Evolutionary conservation across 2,113 vertebrate species (phyloP), one percentile per base, ranked within the genome.

Genomic region (Donacobius atricapilla): DNA sequence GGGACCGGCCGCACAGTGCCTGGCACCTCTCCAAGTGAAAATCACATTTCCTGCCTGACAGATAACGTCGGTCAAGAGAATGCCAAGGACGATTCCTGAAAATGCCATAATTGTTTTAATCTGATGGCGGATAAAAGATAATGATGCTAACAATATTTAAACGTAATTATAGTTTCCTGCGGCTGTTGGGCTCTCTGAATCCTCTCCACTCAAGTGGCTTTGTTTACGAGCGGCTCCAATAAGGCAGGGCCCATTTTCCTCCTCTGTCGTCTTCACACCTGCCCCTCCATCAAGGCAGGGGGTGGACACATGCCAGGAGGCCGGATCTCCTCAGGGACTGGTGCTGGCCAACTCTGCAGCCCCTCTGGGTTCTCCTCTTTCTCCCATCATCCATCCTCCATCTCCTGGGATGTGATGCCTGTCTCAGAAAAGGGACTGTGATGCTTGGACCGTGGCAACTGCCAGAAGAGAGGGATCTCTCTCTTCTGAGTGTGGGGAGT

Each of bases 101-200:
- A 97, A 96, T 95, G 94, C 96, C 93, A 92, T 97, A 97, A 96
- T 97, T 97, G 97, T 96, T 96, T 97, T 97, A 97, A 96, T 97
- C 97, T 97, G 96, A 97, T 97, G 89, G 93, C 19, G 54, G 96
- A 97, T 97, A 96, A 97, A 96, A 97, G 84, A 96, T 96, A 97
- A 97, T 95, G 95, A 94, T 94, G 96, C 96, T 96, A 96, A 97
- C 96, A 97, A 96, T 96, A 97, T 97, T 96, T 96, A 96, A 96
- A 96, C 78, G 72, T 96, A 96, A 97, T 97, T 95, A 96, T 89
- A 95, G 96, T 95, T 96, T 97, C 96, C 96, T 96, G 97, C 96
- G 95, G 92, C 92, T 97, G 95, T 94, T 89, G 89, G 94, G 81
- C 94, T 93, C 94, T 93, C 94, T 83, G 94, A 96, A 96, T 95